Evolutionary conservation across 2,888 invertebrate genomes (phyloP), one percentile per base, ranked within the genome.

Genomic region (Pandemis heparana): DNA sequence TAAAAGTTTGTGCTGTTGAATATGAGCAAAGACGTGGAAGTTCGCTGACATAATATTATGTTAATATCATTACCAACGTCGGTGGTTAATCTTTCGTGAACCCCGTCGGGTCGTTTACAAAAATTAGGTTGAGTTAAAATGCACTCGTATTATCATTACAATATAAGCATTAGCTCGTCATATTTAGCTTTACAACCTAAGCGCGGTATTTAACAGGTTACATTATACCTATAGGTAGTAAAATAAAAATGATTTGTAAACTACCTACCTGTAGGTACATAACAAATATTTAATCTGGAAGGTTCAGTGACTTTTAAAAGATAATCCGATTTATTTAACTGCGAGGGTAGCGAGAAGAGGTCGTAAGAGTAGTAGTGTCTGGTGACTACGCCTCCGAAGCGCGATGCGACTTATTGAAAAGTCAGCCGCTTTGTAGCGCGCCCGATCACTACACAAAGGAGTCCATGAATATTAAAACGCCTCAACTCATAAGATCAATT

Each of bases 1-100:
- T 0, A 43, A 62, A 43, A 18, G 10, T 12, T 18, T 4, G 9
- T 12, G 32, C 32, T 64, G 32, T 32, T 48, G n/a, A 43, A n/a
- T 32, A n/a, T 64, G 23, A 46, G 64, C 43, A 64, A 48, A 48
- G 9, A 64, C 32, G 12, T 48, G 63, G 16, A 68, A 64, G 64
- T 64, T 73, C 59, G 69, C 59, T 60, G 73, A 60, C 75, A 76
- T 79, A 83, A 79, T 89, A 85, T 90, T 81, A 92, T 92, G 89
- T 79, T 87, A 91, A 90, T 92, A 85, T 75, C 79, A 81, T 81
- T 79, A 77, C 79, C 78, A 81, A 77, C 79, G 80, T 77, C 81
- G 79, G 89, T 86, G 92, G 92, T 90, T 93, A 94, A 94, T 94
- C 90, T 92, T 83, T 89, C 92, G 92, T 91, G 89, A 92, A 90